Evolutionary conservation across 2,797 vertebrate genomes (phyloP).

Genomic region (Dendrocincla fuliginosa): DNA sequence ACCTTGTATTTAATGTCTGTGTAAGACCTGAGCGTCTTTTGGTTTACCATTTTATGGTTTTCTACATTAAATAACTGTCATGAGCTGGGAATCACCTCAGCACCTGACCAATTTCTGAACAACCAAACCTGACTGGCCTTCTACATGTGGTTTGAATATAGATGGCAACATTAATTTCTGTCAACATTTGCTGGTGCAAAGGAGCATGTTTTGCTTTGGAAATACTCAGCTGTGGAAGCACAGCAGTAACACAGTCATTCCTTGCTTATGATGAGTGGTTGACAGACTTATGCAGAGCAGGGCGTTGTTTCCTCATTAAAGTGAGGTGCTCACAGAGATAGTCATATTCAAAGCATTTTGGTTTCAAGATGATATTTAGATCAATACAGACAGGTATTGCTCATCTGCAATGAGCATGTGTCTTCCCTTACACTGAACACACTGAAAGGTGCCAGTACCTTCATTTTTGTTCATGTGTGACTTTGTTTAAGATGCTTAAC

Average conservation of each 20-base stretch:
- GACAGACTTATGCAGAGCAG: neutral
- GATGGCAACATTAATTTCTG: fast-evolving
- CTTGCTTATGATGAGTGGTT: neutral
- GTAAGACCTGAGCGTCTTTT: neutral
- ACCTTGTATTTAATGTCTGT: neutral
- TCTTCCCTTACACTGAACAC: neutral
- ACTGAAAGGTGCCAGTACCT: neutral
- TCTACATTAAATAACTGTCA: neutral
- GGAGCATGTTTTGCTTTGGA: neutral
- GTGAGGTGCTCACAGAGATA: neutral
- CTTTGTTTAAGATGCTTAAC: neutral
- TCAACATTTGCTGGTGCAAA: neutral
- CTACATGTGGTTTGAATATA: neutral
- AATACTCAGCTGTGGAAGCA: neutral
- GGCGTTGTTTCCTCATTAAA: neutral
- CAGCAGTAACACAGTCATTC: neutral
- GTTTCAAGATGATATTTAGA: neutral
- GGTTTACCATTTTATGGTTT: neutral
- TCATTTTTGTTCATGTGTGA: neutral
- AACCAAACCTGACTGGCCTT: neutral
- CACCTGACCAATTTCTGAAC: neutral
- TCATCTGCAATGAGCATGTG: fast-evolving
- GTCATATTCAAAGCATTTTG: neutral
- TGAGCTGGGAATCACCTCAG: neutral
- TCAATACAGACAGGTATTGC: neutral